Percentiles rank a stretch among this genome's conserved stretches.
These are phyloP conservation scores for Sebastes paucispinis DNA, from an alignment of 2,797 vertebrate species.

Conservation along the genomic window DNA sequence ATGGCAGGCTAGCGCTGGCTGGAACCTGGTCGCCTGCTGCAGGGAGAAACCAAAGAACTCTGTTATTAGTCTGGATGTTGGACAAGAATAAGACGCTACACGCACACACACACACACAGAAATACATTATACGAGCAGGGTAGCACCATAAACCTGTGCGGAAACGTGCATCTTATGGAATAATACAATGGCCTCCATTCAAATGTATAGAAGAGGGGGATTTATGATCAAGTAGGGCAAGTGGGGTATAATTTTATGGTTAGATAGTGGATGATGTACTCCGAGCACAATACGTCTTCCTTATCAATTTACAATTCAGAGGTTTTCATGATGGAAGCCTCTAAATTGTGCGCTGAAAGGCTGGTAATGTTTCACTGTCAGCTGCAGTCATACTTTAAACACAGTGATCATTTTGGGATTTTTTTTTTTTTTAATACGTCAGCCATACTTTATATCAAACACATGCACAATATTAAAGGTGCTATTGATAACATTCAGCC, in stretches of 20 bases:
- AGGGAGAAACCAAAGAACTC: conserved; percentile 77
- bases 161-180: conserved; percentile 68
- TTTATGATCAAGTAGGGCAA: conserved; percentile 66
- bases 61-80: conserved; percentile 78
- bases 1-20: conserved; percentile 91
- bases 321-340: conserved; percentile 42
- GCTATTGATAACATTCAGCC: too few relatives aligned
- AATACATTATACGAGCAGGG: conserved; percentile 57
- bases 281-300: conserved; percentile 57
- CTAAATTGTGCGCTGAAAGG: not conserved
- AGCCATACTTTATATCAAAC: not conserved
- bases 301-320: conserved; percentile 61
- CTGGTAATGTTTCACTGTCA: conserved; percentile 7
- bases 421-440: not conserved
- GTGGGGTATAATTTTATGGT: conserved; percentile 68
- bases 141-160: conserved; percentile 66
- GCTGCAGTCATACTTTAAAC: not conserved
- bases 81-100: conserved; percentile 57
- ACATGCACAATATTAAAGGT: not conserved
- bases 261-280: conserved; percentile 72
- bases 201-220: conserved; percentile 60
- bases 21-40: conserved; percentile 86
- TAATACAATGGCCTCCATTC: conserved; percentile 72
- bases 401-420: not conserved
- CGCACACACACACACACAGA: not conserved